A percentile compares a stretch with the other conserved stretches of the same genome.
Conservation (phyloP, 2,797 vertebrate species). For the Hipposideros larvatus region DNA sequence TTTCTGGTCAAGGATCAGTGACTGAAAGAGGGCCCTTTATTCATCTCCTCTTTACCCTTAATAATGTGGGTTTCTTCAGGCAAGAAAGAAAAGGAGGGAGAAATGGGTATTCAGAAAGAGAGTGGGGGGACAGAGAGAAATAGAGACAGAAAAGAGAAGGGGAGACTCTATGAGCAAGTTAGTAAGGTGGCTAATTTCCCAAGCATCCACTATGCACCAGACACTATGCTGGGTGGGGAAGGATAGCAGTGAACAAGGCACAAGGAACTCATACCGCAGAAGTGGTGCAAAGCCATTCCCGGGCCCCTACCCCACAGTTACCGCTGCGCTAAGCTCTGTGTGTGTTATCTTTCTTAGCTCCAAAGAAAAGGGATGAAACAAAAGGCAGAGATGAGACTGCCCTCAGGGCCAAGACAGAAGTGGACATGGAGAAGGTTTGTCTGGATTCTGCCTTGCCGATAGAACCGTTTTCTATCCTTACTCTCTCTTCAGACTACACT, state of each 20-base stretch:
- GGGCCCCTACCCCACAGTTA: neutral
- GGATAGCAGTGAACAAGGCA: neutral
- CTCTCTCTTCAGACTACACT: neutral
- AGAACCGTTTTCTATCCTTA: constrained; percentile 1
- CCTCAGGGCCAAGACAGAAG: neutral
- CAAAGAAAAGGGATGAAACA: neutral
- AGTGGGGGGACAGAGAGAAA: neutral
- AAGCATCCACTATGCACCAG: neutral
- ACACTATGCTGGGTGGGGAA: neutral
- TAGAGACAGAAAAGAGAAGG: neutral
- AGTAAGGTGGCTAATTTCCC: neutral
- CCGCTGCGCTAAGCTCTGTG: neutral
- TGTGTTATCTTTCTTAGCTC: neutral
- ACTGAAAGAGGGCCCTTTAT: neutral
- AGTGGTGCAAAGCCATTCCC: neutral
- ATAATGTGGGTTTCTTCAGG: neutral
- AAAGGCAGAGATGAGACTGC: neutral
- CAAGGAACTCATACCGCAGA: neutral
- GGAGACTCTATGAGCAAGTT: neutral
- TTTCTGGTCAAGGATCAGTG: neutral
- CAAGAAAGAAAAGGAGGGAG: neutral
- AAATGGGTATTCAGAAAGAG: neutral
- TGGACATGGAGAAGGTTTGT: neutral
- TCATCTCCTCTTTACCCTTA: neutral
- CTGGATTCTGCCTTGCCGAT: neutral